Base-by-base conservation (phyloP, 2,113 vertebrate species). In the Osmerus eperlanus region DNA sequence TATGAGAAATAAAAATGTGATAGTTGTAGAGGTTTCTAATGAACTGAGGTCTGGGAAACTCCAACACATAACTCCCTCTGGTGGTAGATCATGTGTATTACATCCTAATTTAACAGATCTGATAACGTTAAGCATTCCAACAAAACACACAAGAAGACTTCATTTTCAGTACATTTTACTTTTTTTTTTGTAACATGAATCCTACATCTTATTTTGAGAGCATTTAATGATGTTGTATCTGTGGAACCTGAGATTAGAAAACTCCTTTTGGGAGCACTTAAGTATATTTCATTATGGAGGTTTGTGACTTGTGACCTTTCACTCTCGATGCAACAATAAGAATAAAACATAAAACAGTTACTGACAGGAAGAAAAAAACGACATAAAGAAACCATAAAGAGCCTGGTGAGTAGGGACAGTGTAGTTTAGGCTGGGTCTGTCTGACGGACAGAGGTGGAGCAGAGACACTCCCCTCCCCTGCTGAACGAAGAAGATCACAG, bases 241-340 rank as follows among this genome's bases (percentile, higher is more conserved):
- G 88, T 89, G 89, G 87, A 93, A 93, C 92, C 92, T 93, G 92
- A 93, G 92, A 91, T 91, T 73, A 90, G 86, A 86, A 86, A 85
- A 89, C 87, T 90, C 89, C 82, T 83, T 71, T 68, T 74, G 72
- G 84, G 89, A 92, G 90, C 47, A 78, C 67, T 83, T 87, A 77
- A 86, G 84, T 91, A 86, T 79, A 66, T 75, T 85, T 87, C 29
- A 70, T 21, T 18, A 70, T 83, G 74, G 71, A 87, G 83, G 78
- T 89, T 86, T 87, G 76, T 87, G 85, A 89, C 67, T 58, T 85
- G 67, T 81, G 79, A 78, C 64, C 76, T 88, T 78, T 74, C 71
- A 83, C 81, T 83, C 74, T 81, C 75, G 81, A 84, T 80, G 70
- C 78, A 86, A 84, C 76, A 75, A 56, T 76, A 76, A 65, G 72